Evolutionary conservation across 2,888 invertebrate species (phyloP).

Genomic region (Coronaproctus castanopsis): DNA sequence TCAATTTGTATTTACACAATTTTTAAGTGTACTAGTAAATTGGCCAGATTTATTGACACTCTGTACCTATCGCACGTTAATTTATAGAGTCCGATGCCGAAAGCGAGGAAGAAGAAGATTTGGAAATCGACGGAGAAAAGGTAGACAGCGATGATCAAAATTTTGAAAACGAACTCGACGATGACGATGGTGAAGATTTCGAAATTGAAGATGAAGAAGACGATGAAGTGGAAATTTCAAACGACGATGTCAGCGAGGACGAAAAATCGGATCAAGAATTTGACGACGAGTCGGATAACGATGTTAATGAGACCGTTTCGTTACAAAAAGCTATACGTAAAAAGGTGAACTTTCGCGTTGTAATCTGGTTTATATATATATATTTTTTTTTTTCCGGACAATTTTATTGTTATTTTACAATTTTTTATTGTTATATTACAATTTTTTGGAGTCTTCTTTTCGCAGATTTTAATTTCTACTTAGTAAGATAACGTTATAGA

Average conservation of each 20-base stretch:
- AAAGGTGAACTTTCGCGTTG: neutral
- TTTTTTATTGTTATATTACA: too few relatives aligned
- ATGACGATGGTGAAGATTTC: constrained; percentile 6
- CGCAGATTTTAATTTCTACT: too few relatives aligned
- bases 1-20: too few relatives aligned
- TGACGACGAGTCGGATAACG: constrained; percentile 1
- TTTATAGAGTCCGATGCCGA: too few relatives aligned
- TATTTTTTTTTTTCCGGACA: too few relatives aligned
- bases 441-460: too few relatives aligned
- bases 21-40: too few relatives aligned
- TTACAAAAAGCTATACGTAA: constrained; percentile 2
- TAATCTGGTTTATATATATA: too few relatives aligned
- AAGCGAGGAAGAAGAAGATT: constrained; percentile 17
- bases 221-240: neutral
- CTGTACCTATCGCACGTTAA: too few relatives aligned
- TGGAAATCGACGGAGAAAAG: constrained; percentile 17
- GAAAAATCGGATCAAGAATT: constrained; percentile 1
- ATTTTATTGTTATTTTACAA: too few relatives aligned
- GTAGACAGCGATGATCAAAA: constrained; percentile 14
- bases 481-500: too few relatives aligned
- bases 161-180: neutral
- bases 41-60: too few relatives aligned
- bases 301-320: neutral
- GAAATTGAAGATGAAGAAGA: constrained; percentile 2
- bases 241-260: constrained; percentile 2